phyloP scores from a whole-genome alignment of 1,140 invertebrate species.

The Euschistus heros region DNA sequence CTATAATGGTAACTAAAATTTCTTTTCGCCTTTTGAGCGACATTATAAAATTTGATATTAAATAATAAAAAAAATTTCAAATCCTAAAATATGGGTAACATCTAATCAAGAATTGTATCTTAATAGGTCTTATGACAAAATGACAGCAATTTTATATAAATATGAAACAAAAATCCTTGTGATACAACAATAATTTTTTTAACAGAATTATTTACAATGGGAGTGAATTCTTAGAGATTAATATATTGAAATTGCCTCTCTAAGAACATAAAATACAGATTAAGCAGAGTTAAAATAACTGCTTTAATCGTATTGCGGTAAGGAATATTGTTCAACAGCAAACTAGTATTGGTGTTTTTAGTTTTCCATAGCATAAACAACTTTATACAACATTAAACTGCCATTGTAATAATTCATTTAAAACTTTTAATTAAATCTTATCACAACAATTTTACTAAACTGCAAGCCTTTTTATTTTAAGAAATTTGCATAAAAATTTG shows the following conservation, averaged over 20 bases:
- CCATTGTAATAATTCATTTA: conserved; percentile 15
- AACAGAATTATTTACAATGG: conserved; percentile 16
- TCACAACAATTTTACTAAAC: conserved; percentile 7
- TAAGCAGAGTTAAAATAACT: neutral
- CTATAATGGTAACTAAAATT: conserved; percentile 11
- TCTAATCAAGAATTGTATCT: too few relatives aligned
- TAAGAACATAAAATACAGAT: too few relatives aligned
- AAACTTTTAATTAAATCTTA: neutral
- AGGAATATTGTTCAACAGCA: conserved; percentile 10
- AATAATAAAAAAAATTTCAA: too few relatives aligned
- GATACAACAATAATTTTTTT: conserved; percentile 2
- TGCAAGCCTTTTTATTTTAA: neutral
- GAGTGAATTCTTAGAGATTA: neutral
- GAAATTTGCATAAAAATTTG: too few relatives aligned
- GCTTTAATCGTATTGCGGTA: neutral
- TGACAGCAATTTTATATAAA: too few relatives aligned
- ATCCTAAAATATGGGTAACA: too few relatives aligned
- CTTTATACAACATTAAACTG: conserved; percentile 8
- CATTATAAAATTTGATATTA: too few relatives aligned
- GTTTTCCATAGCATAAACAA: conserved; percentile 13
- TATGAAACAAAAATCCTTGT: too few relatives aligned
- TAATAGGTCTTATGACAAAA: too few relatives aligned
- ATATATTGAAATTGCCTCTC: too few relatives aligned
- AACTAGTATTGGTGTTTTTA: conserved; percentile 12
- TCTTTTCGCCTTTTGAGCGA: too few relatives aligned